These are phyloP conservation scores for Drosophila orena DNA, from an alignment of 1,140 invertebrate genomes.

Conservation along the genomic window DNA sequence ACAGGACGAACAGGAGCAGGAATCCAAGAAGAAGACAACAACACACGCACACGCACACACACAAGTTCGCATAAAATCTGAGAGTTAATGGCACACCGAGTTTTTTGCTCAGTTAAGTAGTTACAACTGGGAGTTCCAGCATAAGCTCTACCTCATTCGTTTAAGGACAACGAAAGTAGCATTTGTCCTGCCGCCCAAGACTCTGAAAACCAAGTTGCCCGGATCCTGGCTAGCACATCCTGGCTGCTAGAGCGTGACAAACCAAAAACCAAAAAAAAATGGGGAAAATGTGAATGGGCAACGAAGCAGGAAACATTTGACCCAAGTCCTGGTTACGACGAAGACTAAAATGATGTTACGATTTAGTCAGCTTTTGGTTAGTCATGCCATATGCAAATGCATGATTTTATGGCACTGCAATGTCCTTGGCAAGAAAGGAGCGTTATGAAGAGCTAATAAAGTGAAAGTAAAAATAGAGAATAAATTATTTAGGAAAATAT, in stretches of 20 bases:
- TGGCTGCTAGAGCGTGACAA: conserved; percentile 7
- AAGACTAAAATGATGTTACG: conserved; percentile 31
- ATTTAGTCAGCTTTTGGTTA: conserved; percentile 22
- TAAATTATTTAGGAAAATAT: not conserved
- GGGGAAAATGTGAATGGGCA: conserved; percentile 23
- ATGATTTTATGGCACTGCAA: conserved; percentile 2
- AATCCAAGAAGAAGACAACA: conserved; percentile 16
- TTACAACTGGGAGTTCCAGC: conserved; percentile 33
- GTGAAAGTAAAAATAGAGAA: not conserved
- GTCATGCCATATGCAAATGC: conserved; percentile 22
- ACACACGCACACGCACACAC: conserved; percentile 17
- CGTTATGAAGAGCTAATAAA: not conserved
- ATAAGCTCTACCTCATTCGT: conserved; percentile 75
- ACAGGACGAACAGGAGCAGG: conserved; percentile 21
- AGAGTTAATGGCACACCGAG: conserved; percentile 64
- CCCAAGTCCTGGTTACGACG: conserved; percentile 5
- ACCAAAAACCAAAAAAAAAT: conserved; percentile 1
- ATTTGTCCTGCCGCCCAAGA: conserved; percentile 28
- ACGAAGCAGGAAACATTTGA: conserved; percentile 15
- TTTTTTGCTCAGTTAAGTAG: conserved; percentile 46
- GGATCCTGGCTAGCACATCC: conserved; percentile 6
- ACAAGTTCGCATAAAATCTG: conserved; percentile 64
- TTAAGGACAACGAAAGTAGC: conserved; percentile 53
- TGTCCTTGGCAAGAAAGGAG: not conserved
- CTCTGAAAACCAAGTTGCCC: conserved; percentile 5